Conservation (phyloP, 2,888 invertebrate genomes). For the Ectemnius lituratus region DNA sequence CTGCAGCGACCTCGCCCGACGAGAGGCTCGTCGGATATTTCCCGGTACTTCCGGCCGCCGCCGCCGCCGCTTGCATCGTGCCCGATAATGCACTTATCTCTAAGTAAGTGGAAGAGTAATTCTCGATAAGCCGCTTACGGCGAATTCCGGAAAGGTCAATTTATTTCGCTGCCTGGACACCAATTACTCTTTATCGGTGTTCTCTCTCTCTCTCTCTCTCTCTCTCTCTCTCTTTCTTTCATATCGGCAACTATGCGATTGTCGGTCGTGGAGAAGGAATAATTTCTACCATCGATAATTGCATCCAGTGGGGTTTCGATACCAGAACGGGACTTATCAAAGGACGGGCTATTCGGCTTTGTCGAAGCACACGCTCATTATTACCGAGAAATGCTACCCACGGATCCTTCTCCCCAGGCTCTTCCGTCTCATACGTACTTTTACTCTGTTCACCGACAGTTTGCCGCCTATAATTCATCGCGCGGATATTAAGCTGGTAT, state of each 20-base stretch:
- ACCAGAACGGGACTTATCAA: too few relatives aligned
- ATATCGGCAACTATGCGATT: too few relatives aligned
- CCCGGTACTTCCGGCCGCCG: too few relatives aligned
- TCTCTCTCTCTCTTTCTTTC: too few relatives aligned
- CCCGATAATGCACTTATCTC: slow-evolving; percentile 11
- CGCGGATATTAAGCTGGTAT: slow-evolving; percentile 28
- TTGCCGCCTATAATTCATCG: slow-evolving; percentile 27
- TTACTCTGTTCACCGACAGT: slow-evolving; percentile 6
- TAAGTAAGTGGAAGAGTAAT: slow-evolving; percentile 10
- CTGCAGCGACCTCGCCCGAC: too few relatives aligned
- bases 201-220: too few relatives aligned
- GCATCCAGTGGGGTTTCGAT: too few relatives aligned
- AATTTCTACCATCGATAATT: too few relatives aligned
- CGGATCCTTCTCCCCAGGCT: too few relatives aligned
- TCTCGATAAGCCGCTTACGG: slow-evolving; percentile 36
- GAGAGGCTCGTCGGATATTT: too few relatives aligned
- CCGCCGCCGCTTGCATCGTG: slow-evolving; percentile 7
- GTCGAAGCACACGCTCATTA: not conserved
- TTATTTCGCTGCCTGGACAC: slow-evolving; percentile 6
- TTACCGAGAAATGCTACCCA: not conserved
- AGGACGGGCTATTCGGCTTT: too few relatives aligned
- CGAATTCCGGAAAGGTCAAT: slow-evolving; percentile 29
- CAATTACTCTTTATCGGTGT: slow-evolving; percentile 21
- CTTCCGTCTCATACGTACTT: slow-evolving; percentile 17
- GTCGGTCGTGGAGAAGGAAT: too few relatives aligned